phyloP scores from a whole-genome alignment of 1,140 invertebrate genomes.

The Hycleus cichorii region DNA sequence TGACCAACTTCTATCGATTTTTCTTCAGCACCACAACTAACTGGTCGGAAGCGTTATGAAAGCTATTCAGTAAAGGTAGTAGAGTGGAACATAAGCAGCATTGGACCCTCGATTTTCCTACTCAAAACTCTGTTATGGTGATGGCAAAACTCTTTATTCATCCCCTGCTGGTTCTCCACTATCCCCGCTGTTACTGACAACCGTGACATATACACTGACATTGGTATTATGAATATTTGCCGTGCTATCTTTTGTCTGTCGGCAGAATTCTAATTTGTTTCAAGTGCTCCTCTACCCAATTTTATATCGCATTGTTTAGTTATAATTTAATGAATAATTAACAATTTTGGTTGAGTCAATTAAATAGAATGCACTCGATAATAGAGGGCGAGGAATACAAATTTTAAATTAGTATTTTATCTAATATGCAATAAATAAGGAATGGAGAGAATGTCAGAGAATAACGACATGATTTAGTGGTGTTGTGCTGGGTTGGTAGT shows the following conservation, averaged over 20 bases:
- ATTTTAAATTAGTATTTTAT: slow-evolving; percentile 28
- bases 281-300: slow-evolving; percentile 6
- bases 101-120: slow-evolving; percentile 14
- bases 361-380: too few relatives aligned
- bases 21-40: too few relatives aligned
- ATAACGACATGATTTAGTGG: slow-evolving; percentile 14
- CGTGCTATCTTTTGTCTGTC: slow-evolving; percentile 20
- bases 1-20: too few relatives aligned
- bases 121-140: not conserved
- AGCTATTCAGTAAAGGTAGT: slow-evolving; percentile 16
- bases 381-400: too few relatives aligned
- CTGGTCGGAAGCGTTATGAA: not conserved
- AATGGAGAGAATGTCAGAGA: not conserved
- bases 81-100: slow-evolving; percentile 13
- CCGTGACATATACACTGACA: slow-evolving; percentile 21
- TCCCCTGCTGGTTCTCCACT: slow-evolving; percentile 2
- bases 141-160: not conserved
- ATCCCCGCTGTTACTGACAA: slow-evolving; percentile 17
- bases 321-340: too few relatives aligned
- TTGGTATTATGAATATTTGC: slow-evolving; percentile 24
- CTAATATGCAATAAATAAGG: slow-evolving; percentile 30
- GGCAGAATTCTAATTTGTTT: slow-evolving; percentile 21
- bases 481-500: not conserved
- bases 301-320: too few relatives aligned
- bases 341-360: too few relatives aligned